Evolutionary conservation across 1,140 invertebrate genomes (phyloP).

Genomic region (Leptinotarsa lineolata): DNA sequence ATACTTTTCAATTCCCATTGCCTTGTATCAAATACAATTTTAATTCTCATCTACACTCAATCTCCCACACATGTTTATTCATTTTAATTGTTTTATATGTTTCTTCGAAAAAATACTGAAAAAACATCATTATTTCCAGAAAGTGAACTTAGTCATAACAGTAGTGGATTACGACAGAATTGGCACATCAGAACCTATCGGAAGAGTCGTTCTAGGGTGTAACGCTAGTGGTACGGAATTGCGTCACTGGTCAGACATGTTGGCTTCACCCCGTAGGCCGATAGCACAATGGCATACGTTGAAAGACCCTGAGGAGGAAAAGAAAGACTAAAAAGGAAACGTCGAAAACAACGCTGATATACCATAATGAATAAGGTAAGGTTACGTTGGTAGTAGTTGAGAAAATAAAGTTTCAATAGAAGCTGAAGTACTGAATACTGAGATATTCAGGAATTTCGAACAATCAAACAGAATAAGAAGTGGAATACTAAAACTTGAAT

Average conservation of each 20-base stretch:
- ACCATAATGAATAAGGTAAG: constrained; percentile 18
- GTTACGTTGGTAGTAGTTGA: too few relatives aligned
- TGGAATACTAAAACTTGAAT: too few relatives aligned
- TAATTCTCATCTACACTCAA: too few relatives aligned
- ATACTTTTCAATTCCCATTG: too few relatives aligned
- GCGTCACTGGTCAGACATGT: constrained; percentile 99
- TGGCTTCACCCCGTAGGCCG: constrained; percentile 95
- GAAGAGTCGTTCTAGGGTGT: constrained; percentile 95
- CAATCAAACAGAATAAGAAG: too few relatives aligned
- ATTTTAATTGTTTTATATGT: too few relatives aligned
- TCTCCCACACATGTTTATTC: too few relatives aligned
- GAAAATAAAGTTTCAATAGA: too few relatives aligned
- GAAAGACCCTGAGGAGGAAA: constrained; percentile 94
- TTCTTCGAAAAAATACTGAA: too few relatives aligned
- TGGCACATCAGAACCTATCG: constrained; percentile 98
- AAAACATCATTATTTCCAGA: constrained; percentile 66
- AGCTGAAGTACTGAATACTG: too few relatives aligned
- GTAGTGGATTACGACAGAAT: constrained; percentile 99
- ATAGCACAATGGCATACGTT: constrained; percentile 99
- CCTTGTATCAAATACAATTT: too few relatives aligned
- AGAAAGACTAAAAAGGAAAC: constrained; percentile 74
- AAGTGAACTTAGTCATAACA: constrained; percentile 97
- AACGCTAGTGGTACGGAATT: constrained; percentile 97
- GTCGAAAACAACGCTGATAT: constrained; percentile 35
- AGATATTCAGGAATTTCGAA: too few relatives aligned